Conservation (phyloP, 2,113 vertebrate genomes). For the Microcebus griseorufus region DNA sequence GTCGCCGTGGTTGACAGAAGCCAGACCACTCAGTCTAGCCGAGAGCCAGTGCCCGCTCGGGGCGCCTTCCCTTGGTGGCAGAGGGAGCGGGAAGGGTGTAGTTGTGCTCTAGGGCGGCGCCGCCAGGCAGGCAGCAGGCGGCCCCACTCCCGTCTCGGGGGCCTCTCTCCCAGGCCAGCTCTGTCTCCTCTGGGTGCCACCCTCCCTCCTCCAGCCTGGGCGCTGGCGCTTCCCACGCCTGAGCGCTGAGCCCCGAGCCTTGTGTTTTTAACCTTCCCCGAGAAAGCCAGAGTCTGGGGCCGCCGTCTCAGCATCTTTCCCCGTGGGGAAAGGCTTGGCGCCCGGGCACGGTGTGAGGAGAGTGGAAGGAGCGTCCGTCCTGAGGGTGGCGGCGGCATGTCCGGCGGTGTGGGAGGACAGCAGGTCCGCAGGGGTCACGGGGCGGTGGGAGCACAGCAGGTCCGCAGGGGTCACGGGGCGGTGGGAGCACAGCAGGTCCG, state of each 20-base stretch:
- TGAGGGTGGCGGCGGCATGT: neutral
- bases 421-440: neutral
- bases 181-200: neutral
- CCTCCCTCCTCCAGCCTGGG: neutral
- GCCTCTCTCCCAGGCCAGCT: neutral
- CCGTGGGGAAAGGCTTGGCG: neutral
- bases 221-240: rapidly evolving
- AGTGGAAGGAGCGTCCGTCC: rapidly evolving
- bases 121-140: neutral
- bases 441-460: neutral
- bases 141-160: rapidly evolving
- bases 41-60: neutral
- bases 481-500: too few relatives aligned
- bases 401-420: rapidly evolving
- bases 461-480: neutral
- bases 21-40: rapidly evolving
- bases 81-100: neutral
- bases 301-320: rapidly evolving
- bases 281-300: neutral
- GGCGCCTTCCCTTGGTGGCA: rapidly evolving
- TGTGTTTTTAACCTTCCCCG: neutral
- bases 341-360: neutral
- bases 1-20: too few relatives aligned
- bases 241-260: neutral
- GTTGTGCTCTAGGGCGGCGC: neutral